Conservation (phyloP, 2,797 vertebrate species). For the Pseudopleuronectes americanus region DNA sequence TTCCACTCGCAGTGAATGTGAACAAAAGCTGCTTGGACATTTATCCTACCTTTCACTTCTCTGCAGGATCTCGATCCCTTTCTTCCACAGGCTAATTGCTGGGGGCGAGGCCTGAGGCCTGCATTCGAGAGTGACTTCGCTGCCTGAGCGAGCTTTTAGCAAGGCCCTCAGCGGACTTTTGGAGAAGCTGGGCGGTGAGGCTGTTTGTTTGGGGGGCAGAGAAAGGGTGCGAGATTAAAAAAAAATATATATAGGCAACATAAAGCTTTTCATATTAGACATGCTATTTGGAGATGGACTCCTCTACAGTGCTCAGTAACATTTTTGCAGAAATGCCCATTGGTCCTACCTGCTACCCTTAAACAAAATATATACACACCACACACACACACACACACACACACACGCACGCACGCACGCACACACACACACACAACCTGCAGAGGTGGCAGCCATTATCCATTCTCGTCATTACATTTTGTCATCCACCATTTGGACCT, state of each 20-base stretch:
- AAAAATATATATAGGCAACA: conserved; percentile 11
- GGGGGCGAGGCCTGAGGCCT: conserved; percentile 92
- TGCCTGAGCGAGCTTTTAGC: conserved; percentile 91
- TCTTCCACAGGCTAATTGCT: conserved; percentile 92
- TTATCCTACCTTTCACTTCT: conserved; percentile 90
- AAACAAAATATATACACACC: too few relatives aligned
- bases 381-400: too few relatives aligned
- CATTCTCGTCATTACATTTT: conserved; percentile 54
- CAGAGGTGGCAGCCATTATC: conserved; percentile 18
- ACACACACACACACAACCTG: conserved; percentile 5
- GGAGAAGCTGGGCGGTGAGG: conserved; percentile 93
- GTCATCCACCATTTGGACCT: conserved; percentile 53
- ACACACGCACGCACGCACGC: conserved; percentile 3
- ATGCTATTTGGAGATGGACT: conserved; percentile 15
- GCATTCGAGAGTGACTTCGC: conserved; percentile 92
- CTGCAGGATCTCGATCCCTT: conserved; percentile 88
- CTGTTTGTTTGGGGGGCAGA: conserved; percentile 70
- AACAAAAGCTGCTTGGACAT: conserved; percentile 61
- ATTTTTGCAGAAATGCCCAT: conserved; percentile 26
- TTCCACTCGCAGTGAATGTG: conserved; percentile 35
- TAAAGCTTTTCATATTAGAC: conserved; percentile 43
- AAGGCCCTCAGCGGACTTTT: conserved; percentile 87
- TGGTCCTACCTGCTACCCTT: conserved; percentile 6
- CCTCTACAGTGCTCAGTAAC: conserved; percentile 9
- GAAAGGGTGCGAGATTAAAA: conserved; percentile 33